Evolutionary conservation across 2,888 invertebrate species (phyloP).

Genomic region (Brachypalpus laphriformis): DNA sequence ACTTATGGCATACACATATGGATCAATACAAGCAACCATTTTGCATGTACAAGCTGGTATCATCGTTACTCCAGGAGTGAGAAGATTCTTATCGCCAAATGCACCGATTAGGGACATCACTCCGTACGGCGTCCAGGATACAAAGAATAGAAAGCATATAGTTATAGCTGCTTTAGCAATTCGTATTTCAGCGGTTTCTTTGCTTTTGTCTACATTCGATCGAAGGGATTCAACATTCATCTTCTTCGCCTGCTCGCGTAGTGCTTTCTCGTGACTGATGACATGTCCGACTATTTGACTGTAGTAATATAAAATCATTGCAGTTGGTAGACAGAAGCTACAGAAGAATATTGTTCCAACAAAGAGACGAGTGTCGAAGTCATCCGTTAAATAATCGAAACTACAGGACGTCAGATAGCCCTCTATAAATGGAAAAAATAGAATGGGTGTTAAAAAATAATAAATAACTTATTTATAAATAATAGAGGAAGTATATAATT

Average conservation of each 20-base stretch:
- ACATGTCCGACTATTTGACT: constrained; percentile 94
- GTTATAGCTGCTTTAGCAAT: constrained; percentile 95
- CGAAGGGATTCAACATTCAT: constrained; percentile 95
- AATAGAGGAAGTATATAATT: too few relatives aligned
- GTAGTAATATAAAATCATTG: constrained; percentile 91
- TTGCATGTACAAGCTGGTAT: constrained; percentile 94
- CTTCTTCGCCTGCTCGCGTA: constrained; percentile 92
- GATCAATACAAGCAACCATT: constrained; percentile 94
- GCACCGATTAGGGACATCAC: constrained; percentile 91
- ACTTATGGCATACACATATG: constrained; percentile 95
- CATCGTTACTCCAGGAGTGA: constrained; percentile 91
- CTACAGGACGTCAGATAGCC: constrained; percentile 94
- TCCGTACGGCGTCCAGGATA: constrained; percentile 96
- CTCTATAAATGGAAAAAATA: constrained; percentile 85
- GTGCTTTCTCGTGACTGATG: constrained; percentile 92
- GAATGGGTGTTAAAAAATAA: too few relatives aligned
- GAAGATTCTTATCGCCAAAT: constrained; percentile 88
- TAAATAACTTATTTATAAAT: too few relatives aligned
- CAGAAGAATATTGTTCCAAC: constrained; percentile 90
- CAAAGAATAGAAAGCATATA: constrained; percentile 92
- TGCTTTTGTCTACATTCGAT: constrained; percentile 86
- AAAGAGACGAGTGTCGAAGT: constrained; percentile 90
- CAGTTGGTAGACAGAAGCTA: constrained; percentile 90
- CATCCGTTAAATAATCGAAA: constrained; percentile 92
- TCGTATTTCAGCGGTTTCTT: constrained; percentile 90